Percentiles rank a stretch among this genome's conserved stretches.
phyloP scores from a whole-genome alignment of 2,797 vertebrate species.

The Semaprochilodus insignis region DNA sequence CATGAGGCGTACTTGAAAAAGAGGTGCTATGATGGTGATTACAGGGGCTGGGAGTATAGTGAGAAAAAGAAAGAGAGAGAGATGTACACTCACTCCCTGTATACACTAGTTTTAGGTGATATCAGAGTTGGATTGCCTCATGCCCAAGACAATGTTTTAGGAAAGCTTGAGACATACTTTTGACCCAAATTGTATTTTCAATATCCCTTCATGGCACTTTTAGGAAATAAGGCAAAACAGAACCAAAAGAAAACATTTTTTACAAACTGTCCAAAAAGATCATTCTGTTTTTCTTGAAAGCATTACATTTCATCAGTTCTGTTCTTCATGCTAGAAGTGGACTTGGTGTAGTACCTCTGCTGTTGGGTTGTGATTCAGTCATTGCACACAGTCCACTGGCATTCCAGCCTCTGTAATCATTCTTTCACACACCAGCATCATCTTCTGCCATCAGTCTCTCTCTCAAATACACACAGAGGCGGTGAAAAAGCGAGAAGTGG shows the following conservation, averaged over 20 bases:
- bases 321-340: background rate
- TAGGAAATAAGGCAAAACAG: too few species aligned
- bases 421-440: background rate
- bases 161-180: too few species aligned
- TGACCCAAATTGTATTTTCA: too few species aligned
- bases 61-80: background rate
- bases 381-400: background rate
- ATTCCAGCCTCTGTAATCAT: background rate
- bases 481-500: conserved; percentile 76
- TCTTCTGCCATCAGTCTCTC: background rate
- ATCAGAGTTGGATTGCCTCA: too few species aligned
- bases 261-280: too few species aligned
- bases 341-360: too few species aligned
- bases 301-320: too few species aligned
- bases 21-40: conserved; percentile 14
- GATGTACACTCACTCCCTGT: background rate
- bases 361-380: background rate
- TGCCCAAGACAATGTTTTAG: too few species aligned
- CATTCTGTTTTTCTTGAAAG: too few species aligned
- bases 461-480: conserved; percentile 32
- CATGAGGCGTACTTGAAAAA: conserved; percentile 6
- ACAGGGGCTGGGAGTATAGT: background rate
- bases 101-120: background rate
- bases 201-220: too few species aligned
- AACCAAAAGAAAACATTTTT: too few species aligned